These are phyloP conservation scores for Mobula hypostoma DNA, from an alignment of 2,113 vertebrate species.

Conservation along the genomic window DNA sequence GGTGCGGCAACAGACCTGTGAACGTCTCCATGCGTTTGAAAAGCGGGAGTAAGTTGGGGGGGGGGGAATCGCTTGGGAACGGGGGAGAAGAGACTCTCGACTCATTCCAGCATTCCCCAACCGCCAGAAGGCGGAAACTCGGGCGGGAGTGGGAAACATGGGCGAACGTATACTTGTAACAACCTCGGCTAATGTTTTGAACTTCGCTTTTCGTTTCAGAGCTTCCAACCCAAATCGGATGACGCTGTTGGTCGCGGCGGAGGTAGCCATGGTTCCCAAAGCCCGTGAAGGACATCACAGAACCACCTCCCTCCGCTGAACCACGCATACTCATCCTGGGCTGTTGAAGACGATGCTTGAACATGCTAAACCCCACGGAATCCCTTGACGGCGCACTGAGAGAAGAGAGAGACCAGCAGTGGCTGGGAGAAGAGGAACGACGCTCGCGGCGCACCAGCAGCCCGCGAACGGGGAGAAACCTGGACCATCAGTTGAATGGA, in stretches of 20 bases:
- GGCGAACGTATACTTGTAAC: too few species aligned
- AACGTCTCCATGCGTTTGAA: too few species aligned
- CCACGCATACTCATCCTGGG: not conserved
- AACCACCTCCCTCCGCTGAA: not conserved
- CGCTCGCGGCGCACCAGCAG: not conserved
- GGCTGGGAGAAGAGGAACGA: not conserved
- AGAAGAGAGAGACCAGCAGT: not conserved
- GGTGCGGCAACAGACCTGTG: too few species aligned
- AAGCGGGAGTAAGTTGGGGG: too few species aligned
- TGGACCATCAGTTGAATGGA: not conserved
- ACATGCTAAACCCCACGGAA: constrained; percentile 13
- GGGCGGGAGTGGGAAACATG: too few species aligned
- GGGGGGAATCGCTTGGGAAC: too few species aligned
- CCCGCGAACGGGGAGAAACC: not conserved
- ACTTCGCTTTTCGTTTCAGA: not conserved
- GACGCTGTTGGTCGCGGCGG: not conserved
- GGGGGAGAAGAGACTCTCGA: too few species aligned
- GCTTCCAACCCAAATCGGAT: not conserved
- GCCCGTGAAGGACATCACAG: not conserved
- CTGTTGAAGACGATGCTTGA: constrained; percentile 3
- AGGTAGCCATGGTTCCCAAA: not conserved
- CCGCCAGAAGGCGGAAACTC: too few species aligned
- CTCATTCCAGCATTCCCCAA: too few species aligned
- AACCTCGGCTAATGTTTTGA: not conserved
- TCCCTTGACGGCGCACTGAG: not conserved